Percentiles rank a stretch among this genome's conserved stretches.
Evolutionary conservation across 2,797 vertebrate genomes (phyloP).

Genomic region (Amblyopsis hoosieri): DNA sequence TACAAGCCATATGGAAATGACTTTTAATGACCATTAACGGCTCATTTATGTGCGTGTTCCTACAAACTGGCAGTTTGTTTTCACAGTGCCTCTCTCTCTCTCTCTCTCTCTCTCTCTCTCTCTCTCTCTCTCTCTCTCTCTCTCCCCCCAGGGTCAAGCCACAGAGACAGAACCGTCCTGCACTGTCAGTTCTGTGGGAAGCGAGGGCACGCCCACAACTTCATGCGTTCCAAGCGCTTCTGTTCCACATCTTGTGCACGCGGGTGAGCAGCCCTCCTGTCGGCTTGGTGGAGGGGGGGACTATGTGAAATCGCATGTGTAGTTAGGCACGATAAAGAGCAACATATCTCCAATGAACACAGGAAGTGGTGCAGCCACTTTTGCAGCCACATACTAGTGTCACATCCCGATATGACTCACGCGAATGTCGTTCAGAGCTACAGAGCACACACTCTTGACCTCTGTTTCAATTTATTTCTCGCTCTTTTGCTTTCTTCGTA

Average conservation of each 20-base stretch:
- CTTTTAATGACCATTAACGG: too few relatives aligned
- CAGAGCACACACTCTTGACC: neutral
- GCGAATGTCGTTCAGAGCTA: neutral
- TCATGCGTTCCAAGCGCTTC: constrained; percentile 94
- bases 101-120: neutral
- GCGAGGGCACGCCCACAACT: constrained; percentile 91
- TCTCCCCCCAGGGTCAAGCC: constrained; percentile 77
- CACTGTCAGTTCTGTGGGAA: constrained; percentile 98
- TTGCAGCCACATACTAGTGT: constrained; percentile 33
- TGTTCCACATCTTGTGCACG: constrained; percentile 95
- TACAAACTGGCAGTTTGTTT: too few relatives aligned
- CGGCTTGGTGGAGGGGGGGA: neutral
- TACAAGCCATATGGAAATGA: neutral
- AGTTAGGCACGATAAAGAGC: neutral
- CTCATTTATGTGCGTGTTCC: too few relatives aligned
- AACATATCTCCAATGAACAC: constrained; percentile 1
- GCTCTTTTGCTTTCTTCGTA: neutral
- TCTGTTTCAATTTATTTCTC: neutral
- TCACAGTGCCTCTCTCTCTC: neutral
- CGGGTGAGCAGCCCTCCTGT: constrained; percentile 77
- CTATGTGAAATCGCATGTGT: too few relatives aligned
- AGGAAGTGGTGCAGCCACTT: constrained; percentile 45
- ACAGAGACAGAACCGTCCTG: constrained; percentile 85
- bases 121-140: neutral
- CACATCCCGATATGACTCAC: constrained; percentile 3